Evolutionary conservation across 1,140 invertebrate genomes (phyloP).

Genomic region (Drosophila repleta): DNA sequence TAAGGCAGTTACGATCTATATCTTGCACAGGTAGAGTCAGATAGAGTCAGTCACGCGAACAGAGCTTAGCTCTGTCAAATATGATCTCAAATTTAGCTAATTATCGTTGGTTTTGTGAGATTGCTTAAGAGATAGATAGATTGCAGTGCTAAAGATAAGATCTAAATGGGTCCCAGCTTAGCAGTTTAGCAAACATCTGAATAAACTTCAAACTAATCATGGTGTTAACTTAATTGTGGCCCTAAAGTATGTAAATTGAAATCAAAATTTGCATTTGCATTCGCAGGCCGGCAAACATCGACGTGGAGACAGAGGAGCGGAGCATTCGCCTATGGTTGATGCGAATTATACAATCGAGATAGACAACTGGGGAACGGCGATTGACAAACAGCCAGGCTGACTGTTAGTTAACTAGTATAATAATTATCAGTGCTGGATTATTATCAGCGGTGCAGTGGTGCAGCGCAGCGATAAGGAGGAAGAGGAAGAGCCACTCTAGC

Average conservation of each 20-base stretch:
- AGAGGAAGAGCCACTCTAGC: constrained; percentile 19
- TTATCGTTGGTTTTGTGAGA: too few relatives aligned
- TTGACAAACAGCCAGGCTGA: constrained; percentile 34
- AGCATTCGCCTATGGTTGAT: constrained; percentile 24
- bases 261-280: constrained; percentile 2
- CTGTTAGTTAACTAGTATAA: constrained; percentile 41
- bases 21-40: too few relatives aligned
- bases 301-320: background rate
- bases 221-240: background rate
- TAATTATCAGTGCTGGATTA: constrained; percentile 73
- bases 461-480: constrained; percentile 24
- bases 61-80: too few relatives aligned
- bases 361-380: constrained; percentile 22
- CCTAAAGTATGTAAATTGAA: constrained; percentile 2
- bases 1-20: too few relatives aligned
- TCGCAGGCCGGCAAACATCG: constrained; percentile 16
- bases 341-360: constrained; percentile 60
- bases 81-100: too few relatives aligned
- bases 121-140: background rate
- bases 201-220: background rate
- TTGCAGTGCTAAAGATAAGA: background rate
- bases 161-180: background rate
- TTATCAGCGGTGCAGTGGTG: constrained; percentile 61
- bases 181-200: background rate
- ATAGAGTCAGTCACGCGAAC: too few relatives aligned